These are phyloP conservation scores for Octodonta nipae DNA, from an alignment of 2,888 invertebrate genomes.

Conservation along the genomic window DNA sequence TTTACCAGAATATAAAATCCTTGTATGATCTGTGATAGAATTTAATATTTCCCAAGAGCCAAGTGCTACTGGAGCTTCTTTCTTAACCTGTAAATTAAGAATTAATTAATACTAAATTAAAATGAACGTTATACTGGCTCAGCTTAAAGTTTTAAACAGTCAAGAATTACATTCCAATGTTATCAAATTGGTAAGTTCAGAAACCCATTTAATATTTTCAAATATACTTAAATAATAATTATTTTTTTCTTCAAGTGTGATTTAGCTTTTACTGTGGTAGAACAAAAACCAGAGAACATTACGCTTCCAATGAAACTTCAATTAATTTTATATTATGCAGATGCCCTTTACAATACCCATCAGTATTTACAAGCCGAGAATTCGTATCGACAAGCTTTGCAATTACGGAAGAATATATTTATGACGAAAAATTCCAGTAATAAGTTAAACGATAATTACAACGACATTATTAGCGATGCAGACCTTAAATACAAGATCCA, in stretches of 20 bases:
- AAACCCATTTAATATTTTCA: conserved; percentile 2
- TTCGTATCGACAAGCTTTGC: conserved; percentile 49
- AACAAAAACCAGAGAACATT: conserved; percentile 50
- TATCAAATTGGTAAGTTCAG: conserved; percentile 47
- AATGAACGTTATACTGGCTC: conserved; percentile 49
- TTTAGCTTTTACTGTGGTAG: conserved; percentile 48
- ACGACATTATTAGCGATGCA: conserved; percentile 43
- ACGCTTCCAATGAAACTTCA: conserved; percentile 52
- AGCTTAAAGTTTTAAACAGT: conserved; percentile 55
- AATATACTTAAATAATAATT: conserved; percentile 1
- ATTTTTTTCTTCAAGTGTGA: conserved; percentile 43
- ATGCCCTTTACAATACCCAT: conserved; percentile 51
- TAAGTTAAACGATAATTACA: conserved; percentile 36
- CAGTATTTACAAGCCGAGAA: conserved; percentile 57
- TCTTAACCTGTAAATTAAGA: too few relatives aligned
- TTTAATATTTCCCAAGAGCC: too few relatives aligned
- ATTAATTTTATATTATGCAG: conserved; percentile 53
- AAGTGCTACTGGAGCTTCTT: too few relatives aligned
- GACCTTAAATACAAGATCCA: conserved; percentile 64
- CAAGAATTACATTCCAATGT: conserved; percentile 60
- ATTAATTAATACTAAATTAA: too few relatives aligned
- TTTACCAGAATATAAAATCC: too few relatives aligned
- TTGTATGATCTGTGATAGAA: too few relatives aligned
- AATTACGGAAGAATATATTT: conserved; percentile 48
- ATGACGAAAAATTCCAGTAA: conserved; percentile 37